A percentile compares a stretch with the other conserved stretches of the same genome.
Evolutionary conservation across 1,140 invertebrate species (phyloP).

Genomic region (Dendroctonus ponderosae): DNA sequence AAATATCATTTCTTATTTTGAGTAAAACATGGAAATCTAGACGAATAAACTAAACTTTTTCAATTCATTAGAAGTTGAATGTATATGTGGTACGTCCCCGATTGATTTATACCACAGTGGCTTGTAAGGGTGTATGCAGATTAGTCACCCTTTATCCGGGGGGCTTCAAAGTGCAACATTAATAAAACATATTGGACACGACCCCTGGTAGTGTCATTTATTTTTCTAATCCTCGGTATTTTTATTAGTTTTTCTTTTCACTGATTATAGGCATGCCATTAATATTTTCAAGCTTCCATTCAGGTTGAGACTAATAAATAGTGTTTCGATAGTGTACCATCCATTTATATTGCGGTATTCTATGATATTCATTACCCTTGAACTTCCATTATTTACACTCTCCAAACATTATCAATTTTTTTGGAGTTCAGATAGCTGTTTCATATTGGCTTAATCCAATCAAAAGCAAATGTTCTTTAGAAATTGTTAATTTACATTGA

Average conservation of each 20-base stretch:
- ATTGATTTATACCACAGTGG: conserved; percentile 25
- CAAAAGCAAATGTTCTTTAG: too few species aligned
- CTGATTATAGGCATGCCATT: neutral
- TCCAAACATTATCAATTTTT: too few species aligned
- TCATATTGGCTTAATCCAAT: too few species aligned
- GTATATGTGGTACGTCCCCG: neutral
- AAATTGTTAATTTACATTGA: too few species aligned
- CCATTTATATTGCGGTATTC: too few species aligned
- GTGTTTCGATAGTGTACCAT: neutral
- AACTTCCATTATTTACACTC: too few species aligned
- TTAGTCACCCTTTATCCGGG: conserved; percentile 26
- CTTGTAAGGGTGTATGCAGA: conserved; percentile 31
- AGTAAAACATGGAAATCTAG: too few species aligned
- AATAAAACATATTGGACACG: conserved; percentile 21
- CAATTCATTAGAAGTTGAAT: too few species aligned
- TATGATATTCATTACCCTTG: too few species aligned
- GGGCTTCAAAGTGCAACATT: conserved; percentile 14
- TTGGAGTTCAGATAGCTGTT: too few species aligned
- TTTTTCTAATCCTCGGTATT: conserved; percentile 13
- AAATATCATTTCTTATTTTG: too few species aligned
- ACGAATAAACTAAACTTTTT: too few species aligned
- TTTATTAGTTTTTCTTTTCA: conserved; percentile 24
- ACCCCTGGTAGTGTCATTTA: conserved; percentile 17
- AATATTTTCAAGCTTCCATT: neutral
- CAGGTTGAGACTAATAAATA: conserved; percentile 2